Percentiles rank a stretch among this genome's conserved stretches.
These are phyloP conservation scores for Latrodectus hesperus DNA, from an alignment of 2,888 invertebrate species.

Conservation along the genomic window DNA sequence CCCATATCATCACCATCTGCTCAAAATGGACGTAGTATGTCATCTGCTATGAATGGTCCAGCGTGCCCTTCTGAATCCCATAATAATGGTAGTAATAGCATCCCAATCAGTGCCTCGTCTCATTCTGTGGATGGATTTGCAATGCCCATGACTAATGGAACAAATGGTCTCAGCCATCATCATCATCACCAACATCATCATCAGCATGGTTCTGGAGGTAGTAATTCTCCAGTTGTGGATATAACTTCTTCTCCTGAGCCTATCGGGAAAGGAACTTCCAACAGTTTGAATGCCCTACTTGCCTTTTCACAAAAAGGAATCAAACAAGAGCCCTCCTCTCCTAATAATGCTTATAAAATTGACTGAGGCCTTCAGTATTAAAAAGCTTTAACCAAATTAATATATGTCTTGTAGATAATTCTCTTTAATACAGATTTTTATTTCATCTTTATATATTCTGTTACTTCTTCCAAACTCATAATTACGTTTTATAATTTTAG, in stretches of 20 bases:
- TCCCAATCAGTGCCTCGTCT: slow-evolving; percentile 67
- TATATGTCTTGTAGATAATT: slow-evolving; percentile 66
- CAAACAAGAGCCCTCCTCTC: slow-evolving; percentile 69
- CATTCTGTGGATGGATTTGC: slow-evolving; percentile 68
- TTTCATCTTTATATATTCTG: slow-evolving; percentile 48
- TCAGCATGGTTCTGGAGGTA: slow-evolving; percentile 60
- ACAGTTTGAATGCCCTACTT: slow-evolving; percentile 68
- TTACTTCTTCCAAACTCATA: slow-evolving; percentile 47
- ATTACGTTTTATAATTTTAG: slow-evolving; percentile 65
- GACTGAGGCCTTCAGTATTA: slow-evolving; percentile 69
- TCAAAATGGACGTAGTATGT: slow-evolving; percentile 68
- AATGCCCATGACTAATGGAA: slow-evolving; percentile 68
- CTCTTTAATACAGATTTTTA: slow-evolving; percentile 57
- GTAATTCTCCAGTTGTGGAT: slow-evolving; percentile 62
- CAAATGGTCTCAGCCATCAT: slow-evolving; percentile 63
- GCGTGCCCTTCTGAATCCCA: slow-evolving; percentile 64
- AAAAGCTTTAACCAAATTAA: slow-evolving; percentile 61
- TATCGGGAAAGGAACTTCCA: slow-evolving; percentile 65
- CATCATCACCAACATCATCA: slow-evolving; percentile 65
- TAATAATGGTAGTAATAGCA: slow-evolving; percentile 47
- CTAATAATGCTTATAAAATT: slow-evolving; percentile 66
- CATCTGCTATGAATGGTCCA: slow-evolving; percentile 66
- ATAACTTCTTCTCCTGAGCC: slow-evolving; percentile 65
- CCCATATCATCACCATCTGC: slow-evolving; percentile 66
- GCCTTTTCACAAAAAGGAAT: slow-evolving; percentile 70